Evolutionary conservation across 2,888 invertebrate genomes (phyloP), one percentile per base, ranked within the genome.

Genomic region (Meloe dianella): DNA sequence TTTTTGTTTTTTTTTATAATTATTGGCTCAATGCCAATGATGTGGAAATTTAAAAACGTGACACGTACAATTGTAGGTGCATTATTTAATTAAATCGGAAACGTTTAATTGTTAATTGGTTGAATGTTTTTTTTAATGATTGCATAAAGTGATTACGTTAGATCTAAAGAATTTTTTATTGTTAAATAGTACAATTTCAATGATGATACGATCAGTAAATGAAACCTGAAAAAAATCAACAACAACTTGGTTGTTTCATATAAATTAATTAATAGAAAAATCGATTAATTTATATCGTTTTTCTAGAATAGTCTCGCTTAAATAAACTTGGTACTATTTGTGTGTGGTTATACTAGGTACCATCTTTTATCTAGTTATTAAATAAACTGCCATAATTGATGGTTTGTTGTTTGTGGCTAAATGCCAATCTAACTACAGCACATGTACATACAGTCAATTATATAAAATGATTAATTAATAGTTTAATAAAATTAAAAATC

Each of bases 21-120:
- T 51, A 8, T 51, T 51, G 51, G 51, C 51, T 6, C 3, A 22
- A 4, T 24, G 51, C 51, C 51, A 51, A 51, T 51, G 5, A 51
- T 51, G 51, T 51, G 41, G 41, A 41, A 41, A 41, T 41, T 17
- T 2, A 41, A 41, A 41, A 41, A 41, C 41, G 41, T 41, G 41
- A 41, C 41, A n/a, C 41, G 17, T 41, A 41, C 8, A 35, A 14
- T 41, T 41, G 41, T 41, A 41, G 10, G 17, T 41, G 41, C 41
- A 41, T 41, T 41, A n/a, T 17, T 41, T 32, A 32, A 6, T 32
- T 41, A 7, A 41, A 41, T 41, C 41, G 41, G 17, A 41, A 41
- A n/a, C 4, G 41, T n/a, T 41, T 41, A 17, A 41, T 17, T 41
- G n/a, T 7, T 41, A 41, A 41, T 41, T 8, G 41, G n/a, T 17